Conservation (phyloP, 2,113 vertebrate species). For the Cricetomys ansorgei region DNA sequence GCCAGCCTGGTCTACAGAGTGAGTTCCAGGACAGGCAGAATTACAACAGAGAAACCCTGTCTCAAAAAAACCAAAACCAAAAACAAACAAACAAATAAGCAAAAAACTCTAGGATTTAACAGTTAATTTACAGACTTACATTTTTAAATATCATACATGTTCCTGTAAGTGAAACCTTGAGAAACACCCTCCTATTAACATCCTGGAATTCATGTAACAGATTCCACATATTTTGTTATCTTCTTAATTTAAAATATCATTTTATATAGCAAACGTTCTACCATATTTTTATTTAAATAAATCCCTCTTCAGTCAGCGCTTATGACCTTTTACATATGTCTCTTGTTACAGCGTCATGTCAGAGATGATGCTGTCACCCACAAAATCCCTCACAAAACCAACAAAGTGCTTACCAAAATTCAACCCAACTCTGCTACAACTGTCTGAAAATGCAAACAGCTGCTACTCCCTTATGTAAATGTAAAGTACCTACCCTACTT, state of each 20-base stretch:
- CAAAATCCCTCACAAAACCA: background rate
- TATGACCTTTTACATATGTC: background rate
- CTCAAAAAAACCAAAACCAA: too few relatives aligned
- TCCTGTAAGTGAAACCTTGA: background rate
- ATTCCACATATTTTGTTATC: background rate
- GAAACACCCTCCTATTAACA: background rate
- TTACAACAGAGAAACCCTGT: too few relatives aligned
- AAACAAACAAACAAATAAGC: too few relatives aligned
- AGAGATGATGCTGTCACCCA: background rate
- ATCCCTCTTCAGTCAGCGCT: background rate
- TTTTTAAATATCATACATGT: conserved; percentile 25
- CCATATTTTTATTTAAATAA: conserved; percentile 43
- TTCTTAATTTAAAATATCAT: conserved; percentile 40
- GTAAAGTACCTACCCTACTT: background rate
- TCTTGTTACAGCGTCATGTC: background rate
- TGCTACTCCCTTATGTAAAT: background rate
- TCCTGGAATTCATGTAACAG: background rate
- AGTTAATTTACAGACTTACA: background rate
- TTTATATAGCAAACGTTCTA: background rate
- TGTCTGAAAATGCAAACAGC: background rate
- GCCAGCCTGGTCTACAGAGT: too few relatives aligned
- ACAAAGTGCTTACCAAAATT: background rate
- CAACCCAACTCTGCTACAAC: background rate
- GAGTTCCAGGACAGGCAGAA: too few relatives aligned
- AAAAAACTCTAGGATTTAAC: too few relatives aligned